Evolutionary conservation across 2,113 vertebrate genomes (phyloP).

Genomic region (Galbula dea): DNA sequence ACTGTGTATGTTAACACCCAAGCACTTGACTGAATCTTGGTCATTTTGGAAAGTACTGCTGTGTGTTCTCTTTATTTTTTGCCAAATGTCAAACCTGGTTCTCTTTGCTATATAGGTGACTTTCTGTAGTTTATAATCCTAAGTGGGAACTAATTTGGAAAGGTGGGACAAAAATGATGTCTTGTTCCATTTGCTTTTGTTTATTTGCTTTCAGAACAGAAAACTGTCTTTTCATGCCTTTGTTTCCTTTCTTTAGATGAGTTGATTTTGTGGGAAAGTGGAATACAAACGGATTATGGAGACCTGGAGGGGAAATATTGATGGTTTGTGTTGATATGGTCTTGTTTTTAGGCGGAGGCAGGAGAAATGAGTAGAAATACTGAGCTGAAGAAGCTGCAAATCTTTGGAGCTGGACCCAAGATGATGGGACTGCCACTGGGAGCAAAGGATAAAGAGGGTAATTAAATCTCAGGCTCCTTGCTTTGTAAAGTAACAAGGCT

Average conservation of each 20-base stretch:
- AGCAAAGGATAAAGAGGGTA: slow-evolving; percentile 81
- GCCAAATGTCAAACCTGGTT: background rate
- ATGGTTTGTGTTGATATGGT: slow-evolving; percentile 24
- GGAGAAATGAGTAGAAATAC: slow-evolving; percentile 82
- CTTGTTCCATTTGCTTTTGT: background rate
- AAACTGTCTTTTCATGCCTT: background rate
- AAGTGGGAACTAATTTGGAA: background rate
- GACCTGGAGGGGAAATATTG: background rate
- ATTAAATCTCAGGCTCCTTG: background rate
- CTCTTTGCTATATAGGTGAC: background rate
- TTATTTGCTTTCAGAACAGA: background rate
- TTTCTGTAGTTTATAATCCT: background rate
- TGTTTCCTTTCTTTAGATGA: background rate
- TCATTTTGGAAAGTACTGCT: background rate
- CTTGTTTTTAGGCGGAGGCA: slow-evolving; percentile 66
- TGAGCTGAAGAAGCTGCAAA: slow-evolving; percentile 88
- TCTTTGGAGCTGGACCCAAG: slow-evolving; percentile 89
- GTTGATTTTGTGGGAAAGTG: background rate
- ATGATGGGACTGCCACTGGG: slow-evolving; percentile 88
- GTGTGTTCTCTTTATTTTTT: background rate
- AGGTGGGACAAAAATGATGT: background rate
- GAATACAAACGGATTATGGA: background rate
- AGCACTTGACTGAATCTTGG: background rate
- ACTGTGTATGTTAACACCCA: background rate
- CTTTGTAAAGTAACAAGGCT: background rate